These are phyloP conservation scores for Drosophila melanosoma DNA, from an alignment of 2,888 invertebrate genomes.

Conservation along the genomic window DNA sequence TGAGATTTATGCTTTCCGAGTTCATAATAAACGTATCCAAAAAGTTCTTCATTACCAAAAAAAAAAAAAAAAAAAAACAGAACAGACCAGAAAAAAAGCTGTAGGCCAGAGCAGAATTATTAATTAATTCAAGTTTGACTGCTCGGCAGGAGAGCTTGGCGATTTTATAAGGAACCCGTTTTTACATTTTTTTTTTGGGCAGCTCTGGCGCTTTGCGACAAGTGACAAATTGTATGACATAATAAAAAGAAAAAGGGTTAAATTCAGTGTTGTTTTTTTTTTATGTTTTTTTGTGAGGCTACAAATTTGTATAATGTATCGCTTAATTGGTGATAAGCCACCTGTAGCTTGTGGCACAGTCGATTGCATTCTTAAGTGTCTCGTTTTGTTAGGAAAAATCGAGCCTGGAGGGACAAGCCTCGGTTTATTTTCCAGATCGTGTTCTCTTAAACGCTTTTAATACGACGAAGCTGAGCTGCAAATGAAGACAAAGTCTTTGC, in stretches of 20 bases:
- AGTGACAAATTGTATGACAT: constrained; percentile 76
- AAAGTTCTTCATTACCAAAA: constrained; percentile 34
- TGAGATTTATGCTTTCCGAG: constrained; percentile 69
- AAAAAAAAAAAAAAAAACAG: constrained; percentile 30
- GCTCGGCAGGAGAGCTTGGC: constrained; percentile 57
- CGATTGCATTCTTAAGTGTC: constrained; percentile 57
- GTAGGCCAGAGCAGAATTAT: constrained; percentile 56
- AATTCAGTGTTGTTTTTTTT: constrained; percentile 7
- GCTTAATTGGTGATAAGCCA: constrained; percentile 85
- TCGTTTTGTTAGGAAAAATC: constrained; percentile 55
- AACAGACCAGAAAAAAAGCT: constrained; percentile 19
- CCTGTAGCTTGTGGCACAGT: constrained; percentile 74
- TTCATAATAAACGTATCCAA: constrained; percentile 37
- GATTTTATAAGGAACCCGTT: constrained; percentile 46
- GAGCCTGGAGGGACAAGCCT: constrained; percentile 55
- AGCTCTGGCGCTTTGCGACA: constrained; percentile 54
- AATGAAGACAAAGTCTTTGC: constrained; percentile 69
- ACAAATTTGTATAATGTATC: constrained; percentile 84
- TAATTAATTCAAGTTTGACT: constrained; percentile 76
- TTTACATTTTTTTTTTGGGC: constrained; percentile 8
- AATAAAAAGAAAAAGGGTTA: constrained; percentile 60
- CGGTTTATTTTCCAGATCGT: constrained; percentile 42
- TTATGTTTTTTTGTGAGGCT: constrained; percentile 48
- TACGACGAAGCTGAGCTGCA: constrained; percentile 54
- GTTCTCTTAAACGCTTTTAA: constrained; percentile 55